Evolutionary conservation across 2,888 invertebrate species (phyloP), one percentile per base, ranked within the genome.

Genomic region (Nymphalis c-album): DNA sequence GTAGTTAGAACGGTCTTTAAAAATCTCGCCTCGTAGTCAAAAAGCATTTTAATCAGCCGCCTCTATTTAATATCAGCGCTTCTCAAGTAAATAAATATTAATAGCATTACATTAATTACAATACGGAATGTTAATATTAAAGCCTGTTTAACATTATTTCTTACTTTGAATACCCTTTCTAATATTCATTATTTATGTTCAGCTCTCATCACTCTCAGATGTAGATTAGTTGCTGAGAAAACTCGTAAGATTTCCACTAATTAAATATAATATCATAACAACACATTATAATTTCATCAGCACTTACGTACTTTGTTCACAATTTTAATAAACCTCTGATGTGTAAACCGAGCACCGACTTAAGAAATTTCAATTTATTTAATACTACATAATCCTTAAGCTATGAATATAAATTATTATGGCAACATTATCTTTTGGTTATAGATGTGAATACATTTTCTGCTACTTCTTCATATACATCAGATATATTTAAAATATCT

Each of bases 391-490:
- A 79, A n/a, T 78, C 64, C 77, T 86, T 83, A 82, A 79, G 73
- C 82, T 84, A 85, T 69, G 81, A 70, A 83, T 77, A 71, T 83
- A 82, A 79, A 75, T 75, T 86, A 85, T 80, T 88, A 90, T 90
- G 88, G 88, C 89, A 89, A 87, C 89, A 80, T 78, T 84, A 80
- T 83, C 76, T 85, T 88, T 90, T 88, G 87, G 86, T 89, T 86
- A 83, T 75, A 78, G 69, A 83, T 78, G 80, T 72, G 67, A 71
- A 70, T 73, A 72, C 71, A 74, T 58, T 18, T 60, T 51, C 60
- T 51, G 18, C 63, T 61, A 63, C 53, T 20, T 48, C 22, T 40
- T 59, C 46, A 40, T 18, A 5, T 20, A 57, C 57, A 40, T 18
- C n/a, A 40, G 57, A 35, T 57, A 57, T 20, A 20, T 13, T 48